Conservation (phyloP, 2,113 vertebrate genomes). For the Cairina moschata region DNA sequence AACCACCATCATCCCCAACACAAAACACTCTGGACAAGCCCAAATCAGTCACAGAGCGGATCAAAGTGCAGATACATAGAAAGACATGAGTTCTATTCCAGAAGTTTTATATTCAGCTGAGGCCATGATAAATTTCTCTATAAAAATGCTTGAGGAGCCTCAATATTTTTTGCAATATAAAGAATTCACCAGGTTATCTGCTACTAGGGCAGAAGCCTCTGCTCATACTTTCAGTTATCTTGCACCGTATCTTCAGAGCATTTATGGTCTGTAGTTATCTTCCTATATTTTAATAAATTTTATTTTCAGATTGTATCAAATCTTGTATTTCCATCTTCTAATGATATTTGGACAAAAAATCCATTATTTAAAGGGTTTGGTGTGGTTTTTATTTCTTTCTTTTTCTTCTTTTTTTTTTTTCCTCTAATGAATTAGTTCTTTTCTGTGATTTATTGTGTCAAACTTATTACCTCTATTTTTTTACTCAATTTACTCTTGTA, state of each 20-base stretch:
- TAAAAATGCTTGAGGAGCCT: not conserved
- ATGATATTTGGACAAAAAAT: conserved; percentile 4
- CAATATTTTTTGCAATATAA: not conserved
- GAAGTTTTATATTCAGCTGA: not conserved
- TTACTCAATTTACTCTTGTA: not conserved
- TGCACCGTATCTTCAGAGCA: not conserved
- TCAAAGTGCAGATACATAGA: not conserved
- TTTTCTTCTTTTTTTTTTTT: not conserved
- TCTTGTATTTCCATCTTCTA: conserved; percentile 3
- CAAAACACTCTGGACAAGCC: not conserved
- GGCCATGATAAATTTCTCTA: not conserved
- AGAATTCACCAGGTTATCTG: not conserved
- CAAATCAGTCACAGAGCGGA: not conserved
- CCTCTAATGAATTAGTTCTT: conserved; percentile 16
- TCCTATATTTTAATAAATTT: not conserved
- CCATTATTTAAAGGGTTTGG: not conserved
- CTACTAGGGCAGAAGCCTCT: not conserved
- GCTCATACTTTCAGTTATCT: not conserved
- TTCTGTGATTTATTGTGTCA: not conserved
- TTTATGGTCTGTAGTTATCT: not conserved
- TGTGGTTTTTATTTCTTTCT: not conserved
- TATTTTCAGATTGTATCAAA: not conserved
- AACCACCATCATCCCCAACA: not conserved
- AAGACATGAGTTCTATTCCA: not conserved
- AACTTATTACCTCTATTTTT: not conserved